A percentile compares a stretch with the other conserved stretches of the same genome.
These are phyloP conservation scores for Stercorarius parasiticus DNA, from an alignment of 2,113 vertebrate genomes.

Conservation along the genomic window DNA sequence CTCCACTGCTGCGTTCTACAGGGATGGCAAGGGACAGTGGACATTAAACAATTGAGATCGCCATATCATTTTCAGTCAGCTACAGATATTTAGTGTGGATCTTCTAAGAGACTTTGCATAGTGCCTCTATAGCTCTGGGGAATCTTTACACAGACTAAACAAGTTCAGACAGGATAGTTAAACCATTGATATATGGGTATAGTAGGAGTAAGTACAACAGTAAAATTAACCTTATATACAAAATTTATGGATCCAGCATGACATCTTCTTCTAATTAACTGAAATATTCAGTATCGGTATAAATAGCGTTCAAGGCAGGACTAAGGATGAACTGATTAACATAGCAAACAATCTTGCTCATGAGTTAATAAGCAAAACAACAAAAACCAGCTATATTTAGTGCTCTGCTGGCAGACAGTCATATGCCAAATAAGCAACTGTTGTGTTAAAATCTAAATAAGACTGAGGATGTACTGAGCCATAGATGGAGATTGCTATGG, in stretches of 20 bases:
- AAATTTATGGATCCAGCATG: conserved; percentile 41
- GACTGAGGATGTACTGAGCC: not conserved
- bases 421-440: not conserved
- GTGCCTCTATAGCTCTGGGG: not conserved
- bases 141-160: not conserved
- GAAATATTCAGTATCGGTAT: conserved; percentile 48
- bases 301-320: conserved; percentile 52
- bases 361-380: conserved; percentile 58
- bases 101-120: not conserved
- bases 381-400: not conserved
- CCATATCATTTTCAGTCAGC: not conserved
- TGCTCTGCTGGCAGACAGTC: conserved; percentile 17
- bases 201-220: conserved; percentile 15
- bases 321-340: conserved; percentile 36
- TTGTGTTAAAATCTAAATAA: conserved; percentile 16
- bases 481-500: not conserved
- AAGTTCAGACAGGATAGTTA: conserved; percentile 23
- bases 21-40: not conserved
- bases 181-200: conserved; percentile 2
- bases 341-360: conserved; percentile 38
- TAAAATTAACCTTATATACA: conserved; percentile 49
- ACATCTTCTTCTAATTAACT: conserved; percentile 44
- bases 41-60: not conserved
- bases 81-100: not conserved
- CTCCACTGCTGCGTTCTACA: not conserved